Conservation (phyloP, 1,140 invertebrate genomes). For the Drosophila simulans region DNA sequence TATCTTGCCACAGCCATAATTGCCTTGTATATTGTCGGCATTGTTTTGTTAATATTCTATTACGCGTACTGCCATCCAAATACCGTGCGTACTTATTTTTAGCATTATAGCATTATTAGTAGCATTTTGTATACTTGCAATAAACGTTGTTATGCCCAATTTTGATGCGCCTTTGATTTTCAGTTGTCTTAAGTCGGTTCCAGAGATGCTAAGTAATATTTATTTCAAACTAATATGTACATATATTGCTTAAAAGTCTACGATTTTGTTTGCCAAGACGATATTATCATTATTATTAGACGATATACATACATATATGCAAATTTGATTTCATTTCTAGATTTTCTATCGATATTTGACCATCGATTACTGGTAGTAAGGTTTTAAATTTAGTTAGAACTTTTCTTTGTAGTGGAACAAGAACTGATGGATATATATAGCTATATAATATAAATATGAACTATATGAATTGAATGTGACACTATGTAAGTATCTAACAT, state of each 20-base stretch:
- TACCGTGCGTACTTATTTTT: constrained; percentile 34
- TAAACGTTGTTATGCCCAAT: neutral
- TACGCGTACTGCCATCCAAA: constrained; percentile 59
- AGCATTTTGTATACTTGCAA: neutral
- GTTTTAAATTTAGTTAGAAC: too few relatives aligned
- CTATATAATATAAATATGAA: too few relatives aligned
- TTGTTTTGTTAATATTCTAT: constrained; percentile 47
- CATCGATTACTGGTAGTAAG: neutral
- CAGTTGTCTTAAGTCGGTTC: too few relatives aligned
- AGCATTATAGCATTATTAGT: neutral
- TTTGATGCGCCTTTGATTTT: neutral
- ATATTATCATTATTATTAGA: neutral
- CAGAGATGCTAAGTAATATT: too few relatives aligned
- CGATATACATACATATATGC: too few relatives aligned
- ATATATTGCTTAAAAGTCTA: too few relatives aligned
- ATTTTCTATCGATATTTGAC: neutral
- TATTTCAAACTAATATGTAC: neutral
- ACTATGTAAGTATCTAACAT: too few relatives aligned
- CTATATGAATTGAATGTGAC: too few relatives aligned
- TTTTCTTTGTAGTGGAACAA: too few relatives aligned
- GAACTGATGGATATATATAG: too few relatives aligned
- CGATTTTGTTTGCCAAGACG: too few relatives aligned
- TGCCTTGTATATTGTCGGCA: constrained; percentile 44
- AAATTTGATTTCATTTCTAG: too few relatives aligned
- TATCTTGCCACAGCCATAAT: constrained; percentile 38